Evolutionary conservation across 2,888 invertebrate species (phyloP).

Genomic region (Pseudanteris insignis): DNA sequence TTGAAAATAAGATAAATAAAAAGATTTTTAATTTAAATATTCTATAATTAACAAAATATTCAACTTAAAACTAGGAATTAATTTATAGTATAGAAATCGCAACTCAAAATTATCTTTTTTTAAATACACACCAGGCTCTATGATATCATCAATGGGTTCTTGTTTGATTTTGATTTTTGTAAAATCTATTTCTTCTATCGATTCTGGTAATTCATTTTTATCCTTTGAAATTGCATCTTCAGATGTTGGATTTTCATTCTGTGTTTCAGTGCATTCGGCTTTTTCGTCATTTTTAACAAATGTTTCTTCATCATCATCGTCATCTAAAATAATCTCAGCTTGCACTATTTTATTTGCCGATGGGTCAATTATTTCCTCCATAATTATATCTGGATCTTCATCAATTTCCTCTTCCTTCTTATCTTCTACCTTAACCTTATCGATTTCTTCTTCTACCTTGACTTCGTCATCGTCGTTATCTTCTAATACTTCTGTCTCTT

Average conservation of each 20-base stretch:
- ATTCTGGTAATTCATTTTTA: not conserved
- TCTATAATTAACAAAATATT: too few species aligned
- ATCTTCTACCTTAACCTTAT: slow-evolving; percentile 1
- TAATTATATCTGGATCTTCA: slow-evolving; percentile 25
- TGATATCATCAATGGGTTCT: slow-evolving; percentile 35
- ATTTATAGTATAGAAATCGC: too few species aligned
- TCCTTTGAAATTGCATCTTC: not conserved
- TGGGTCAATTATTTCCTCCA: slow-evolving; percentile 22
- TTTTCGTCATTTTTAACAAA: slow-evolving; percentile 5
- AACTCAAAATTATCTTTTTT: not conserved
- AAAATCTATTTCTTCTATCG: slow-evolving; percentile 5
- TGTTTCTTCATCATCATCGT: slow-evolving; percentile 13
- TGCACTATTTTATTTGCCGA: slow-evolving; percentile 20
- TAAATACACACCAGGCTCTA: slow-evolving; percentile 31
- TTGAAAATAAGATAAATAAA: too few species aligned
- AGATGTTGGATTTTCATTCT: not conserved
- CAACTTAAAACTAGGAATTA: too few species aligned
- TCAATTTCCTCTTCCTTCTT: slow-evolving; percentile 1
- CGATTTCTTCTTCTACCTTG: slow-evolving; percentile 4
- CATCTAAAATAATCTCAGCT: slow-evolving; percentile 23
- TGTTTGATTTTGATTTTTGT: slow-evolving; percentile 27
- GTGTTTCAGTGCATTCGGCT: not conserved
- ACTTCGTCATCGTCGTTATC: not conserved
- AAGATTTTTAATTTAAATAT: too few species aligned
- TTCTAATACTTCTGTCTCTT: not conserved